Base-by-base conservation (phyloP, 2,797 vertebrate species). In the Huso huso region DNA sequence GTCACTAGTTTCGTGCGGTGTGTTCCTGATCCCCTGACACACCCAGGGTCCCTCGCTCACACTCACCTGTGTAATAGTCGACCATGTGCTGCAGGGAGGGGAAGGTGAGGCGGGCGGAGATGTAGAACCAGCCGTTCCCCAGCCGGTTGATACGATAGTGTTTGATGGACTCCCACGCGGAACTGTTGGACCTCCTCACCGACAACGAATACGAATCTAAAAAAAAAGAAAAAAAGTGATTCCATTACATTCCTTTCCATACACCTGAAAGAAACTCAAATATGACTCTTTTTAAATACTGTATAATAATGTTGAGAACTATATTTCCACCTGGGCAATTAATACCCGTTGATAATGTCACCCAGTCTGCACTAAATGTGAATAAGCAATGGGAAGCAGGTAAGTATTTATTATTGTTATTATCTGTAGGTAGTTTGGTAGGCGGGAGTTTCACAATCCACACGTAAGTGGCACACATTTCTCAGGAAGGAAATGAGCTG, bases 121-220 rank as follows among this genome's bases (percentile, higher is more conserved):
- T 91, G 81, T 92, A 94, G 66, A 93, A 69, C 89, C 91, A 93
- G 67, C 88, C 82, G 0, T 94, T 96, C 6, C 83, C 82, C 53
- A 94, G 79, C 48, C 66, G 61, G 15, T 81, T 73, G 76, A 95
- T 92, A 74, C 86, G 87, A 72, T 93, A 95, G 83, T 93, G 93
- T 62, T 85, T 89, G 66, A 94, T 85, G 0, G 72, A 74, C 71
- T 89, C 86, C 75, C 73, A 67, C 0, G 80, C 75, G 1, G 68
- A 6, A 1, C 8, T 76, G 51, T 74, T 76, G 53, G 82, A 79
- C 67, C 63, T 79, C 67, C 91, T 82, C 59, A 96, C 2, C 0
- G 92, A 95, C 62, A 95, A 82, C 0, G 92, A 90, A 62, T 84
- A 91, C 71, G 82, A 81, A 61, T 87, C 94, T 95, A 66, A 2